Evolutionary conservation across 1,140 invertebrate species (phyloP).

Genomic region (Bombus fervidus): DNA sequence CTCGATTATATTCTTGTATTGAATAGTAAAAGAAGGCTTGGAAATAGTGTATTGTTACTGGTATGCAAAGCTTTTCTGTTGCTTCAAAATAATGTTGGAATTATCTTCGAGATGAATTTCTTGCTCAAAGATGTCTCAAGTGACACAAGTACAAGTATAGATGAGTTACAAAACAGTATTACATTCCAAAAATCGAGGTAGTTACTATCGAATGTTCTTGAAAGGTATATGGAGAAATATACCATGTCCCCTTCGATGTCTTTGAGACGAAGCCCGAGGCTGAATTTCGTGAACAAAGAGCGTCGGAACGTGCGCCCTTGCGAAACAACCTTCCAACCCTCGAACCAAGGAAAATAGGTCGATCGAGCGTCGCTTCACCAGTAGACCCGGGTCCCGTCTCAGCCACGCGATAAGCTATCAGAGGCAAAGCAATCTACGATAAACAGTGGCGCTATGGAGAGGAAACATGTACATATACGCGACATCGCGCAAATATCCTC

Average conservation of each 20-base stretch:
- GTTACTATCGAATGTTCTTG: neutral
- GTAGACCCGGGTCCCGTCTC: neutral
- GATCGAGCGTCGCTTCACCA: constrained; percentile 6
- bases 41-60: too few relatives aligned
- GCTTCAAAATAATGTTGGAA: neutral
- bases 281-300: neutral
- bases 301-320: neutral
- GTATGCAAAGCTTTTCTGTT: neutral
- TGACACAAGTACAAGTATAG: neutral
- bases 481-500: neutral
- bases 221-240: neutral
- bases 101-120: neutral
- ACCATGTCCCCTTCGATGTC: neutral
- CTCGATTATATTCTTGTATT: neutral
- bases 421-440: constrained; percentile 24
- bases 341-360: constrained; percentile 48
- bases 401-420: constrained; percentile 43
- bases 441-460: constrained; percentile 9
- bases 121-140: neutral
- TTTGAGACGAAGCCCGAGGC: neutral
- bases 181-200: neutral
- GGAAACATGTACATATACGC: neutral
- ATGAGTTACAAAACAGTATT: too few relatives aligned
- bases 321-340: constrained; percentile 24
- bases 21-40: neutral